Conservation (phyloP, 2,113 vertebrate species). For the Periophthalmus modestus region DNA sequence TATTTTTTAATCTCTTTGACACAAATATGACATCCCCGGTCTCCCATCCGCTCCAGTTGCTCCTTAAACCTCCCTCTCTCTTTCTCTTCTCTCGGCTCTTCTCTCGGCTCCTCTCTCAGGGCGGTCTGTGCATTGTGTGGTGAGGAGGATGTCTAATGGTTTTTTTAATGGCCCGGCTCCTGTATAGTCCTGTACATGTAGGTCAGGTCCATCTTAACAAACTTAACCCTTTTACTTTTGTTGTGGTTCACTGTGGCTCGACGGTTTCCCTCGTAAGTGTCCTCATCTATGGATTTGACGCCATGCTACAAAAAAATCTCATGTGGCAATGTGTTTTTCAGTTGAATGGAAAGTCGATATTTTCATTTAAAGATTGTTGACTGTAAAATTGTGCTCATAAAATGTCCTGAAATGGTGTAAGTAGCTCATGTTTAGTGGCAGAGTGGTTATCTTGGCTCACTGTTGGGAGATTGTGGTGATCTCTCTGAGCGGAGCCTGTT, state of each 20-base stretch:
- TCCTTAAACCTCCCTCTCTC: neutral
- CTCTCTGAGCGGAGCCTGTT: neutral
- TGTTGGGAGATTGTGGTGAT: neutral
- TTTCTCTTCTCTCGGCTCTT: neutral
- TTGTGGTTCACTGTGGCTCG: neutral
- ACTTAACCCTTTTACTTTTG: neutral
- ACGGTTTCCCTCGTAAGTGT: neutral
- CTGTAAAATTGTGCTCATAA: neutral
- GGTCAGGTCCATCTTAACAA: slow-evolving; percentile 4
- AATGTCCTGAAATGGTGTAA: neutral
- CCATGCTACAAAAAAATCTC: neutral
- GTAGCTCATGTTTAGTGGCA: neutral
- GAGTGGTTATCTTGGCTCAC: neutral
- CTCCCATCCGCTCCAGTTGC: slow-evolving; percentile 1
- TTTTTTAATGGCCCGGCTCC: slow-evolving; percentile 3
- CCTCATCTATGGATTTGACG: neutral
- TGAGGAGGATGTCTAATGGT: slow-evolving; percentile 2
- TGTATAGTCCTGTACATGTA: slow-evolving; percentile 7
- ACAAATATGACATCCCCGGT: neutral
- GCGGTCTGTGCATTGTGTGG: neutral
- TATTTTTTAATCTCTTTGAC: neutral
- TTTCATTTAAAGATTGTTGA: neutral
- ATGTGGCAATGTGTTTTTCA: neutral
- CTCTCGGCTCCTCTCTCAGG: neutral
- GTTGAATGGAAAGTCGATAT: neutral